Base-by-base conservation (phyloP, 2,797 vertebrate genomes). In the Coregonus ussuriensis region DNA sequence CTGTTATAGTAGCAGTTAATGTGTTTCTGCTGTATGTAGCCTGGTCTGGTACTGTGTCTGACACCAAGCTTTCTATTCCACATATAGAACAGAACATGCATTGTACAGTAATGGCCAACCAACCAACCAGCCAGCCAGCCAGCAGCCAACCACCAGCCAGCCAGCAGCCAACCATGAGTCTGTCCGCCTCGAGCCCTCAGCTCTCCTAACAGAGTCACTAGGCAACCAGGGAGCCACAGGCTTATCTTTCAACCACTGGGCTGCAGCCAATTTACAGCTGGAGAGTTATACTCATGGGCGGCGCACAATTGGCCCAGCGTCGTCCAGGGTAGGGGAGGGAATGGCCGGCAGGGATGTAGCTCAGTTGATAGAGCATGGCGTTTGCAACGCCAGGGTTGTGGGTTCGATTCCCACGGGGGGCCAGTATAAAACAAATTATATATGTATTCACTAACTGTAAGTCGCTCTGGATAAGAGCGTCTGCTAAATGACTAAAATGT, bases 181-280 rank as follows among this genome's bases (percentile, higher is more conserved):
- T 25, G 47, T 15, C 16, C 3, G 6, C 53, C 4, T 35, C 7
- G 16, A 59, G 72, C 67, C 72, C 56, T 63, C 67, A 66, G 25
- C 41, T 31, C 41, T 52, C 41, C 74, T 47, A 31, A 21, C 72
- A 33, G 59, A 16, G 65, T 75, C 74, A 37, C 74, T 75, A 69
- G 74, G 74, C 65, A 75, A 54, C 74, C 47, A 33, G 16, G 16
- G 74, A 68, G 47, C 65, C 33, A 6, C 65, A 5, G 25, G 74
- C 63, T 74, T 16, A n/a, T 52, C 52, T 16, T 15, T 41, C 7
- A 18, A n/a, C 35, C 37, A 25, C 37, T 52, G 69, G 21, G 41
- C 62, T 51, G 33, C 75, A 47, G 53, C 54, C 54, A 56, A 47
- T 53, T 77, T 35, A 29, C 9, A 59, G 51, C 47, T 75, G 74